Evolutionary conservation across 1,140 invertebrate genomes (phyloP).

Genomic region (Macrocentrus cingulum): DNA sequence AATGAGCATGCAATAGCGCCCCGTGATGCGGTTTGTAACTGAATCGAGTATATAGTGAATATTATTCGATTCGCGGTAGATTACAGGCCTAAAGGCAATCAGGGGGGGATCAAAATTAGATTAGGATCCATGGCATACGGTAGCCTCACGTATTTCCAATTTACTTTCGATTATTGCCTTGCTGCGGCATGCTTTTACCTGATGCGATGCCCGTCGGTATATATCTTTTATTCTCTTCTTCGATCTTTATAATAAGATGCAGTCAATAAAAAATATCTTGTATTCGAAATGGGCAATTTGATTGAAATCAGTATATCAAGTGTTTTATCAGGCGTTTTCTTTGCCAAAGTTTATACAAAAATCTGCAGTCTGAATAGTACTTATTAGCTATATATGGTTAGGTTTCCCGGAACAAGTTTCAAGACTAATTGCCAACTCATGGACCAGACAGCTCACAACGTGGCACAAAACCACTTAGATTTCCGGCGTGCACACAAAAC

Average conservation of each 20-base stretch:
- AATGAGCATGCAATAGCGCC: no score
- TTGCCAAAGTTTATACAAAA: neutral
- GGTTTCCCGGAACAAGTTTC: neutral
- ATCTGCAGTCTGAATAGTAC: neutral
- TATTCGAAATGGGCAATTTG: no score
- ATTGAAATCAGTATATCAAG: no score
- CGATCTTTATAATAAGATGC: no score
- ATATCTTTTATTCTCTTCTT: no score
- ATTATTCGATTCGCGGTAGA: constrained; percentile 59
- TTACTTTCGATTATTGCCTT: constrained; percentile 58
- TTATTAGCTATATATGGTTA: neutral
- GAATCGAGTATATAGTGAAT: constrained; percentile 54
- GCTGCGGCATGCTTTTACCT: constrained; percentile 47
- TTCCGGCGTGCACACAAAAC: constrained; percentile 32
- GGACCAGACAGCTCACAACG: constrained; percentile 1
- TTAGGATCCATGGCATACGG: constrained; percentile 53
- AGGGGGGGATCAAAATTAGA: constrained; percentile 59
- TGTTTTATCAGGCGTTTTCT: no score
- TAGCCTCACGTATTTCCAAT: constrained; percentile 60
- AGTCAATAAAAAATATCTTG: no score
- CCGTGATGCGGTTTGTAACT: constrained; percentile 33
- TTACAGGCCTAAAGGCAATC: constrained; percentile 38
- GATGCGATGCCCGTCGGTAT: constrained; percentile 8
- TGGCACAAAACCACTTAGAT: constrained; percentile 31
- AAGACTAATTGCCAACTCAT: constrained; percentile 4